Evolutionary conservation across 2,888 invertebrate species (phyloP), one percentile per base, ranked within the genome.

Genomic region (Toxonevra muliebris): DNA sequence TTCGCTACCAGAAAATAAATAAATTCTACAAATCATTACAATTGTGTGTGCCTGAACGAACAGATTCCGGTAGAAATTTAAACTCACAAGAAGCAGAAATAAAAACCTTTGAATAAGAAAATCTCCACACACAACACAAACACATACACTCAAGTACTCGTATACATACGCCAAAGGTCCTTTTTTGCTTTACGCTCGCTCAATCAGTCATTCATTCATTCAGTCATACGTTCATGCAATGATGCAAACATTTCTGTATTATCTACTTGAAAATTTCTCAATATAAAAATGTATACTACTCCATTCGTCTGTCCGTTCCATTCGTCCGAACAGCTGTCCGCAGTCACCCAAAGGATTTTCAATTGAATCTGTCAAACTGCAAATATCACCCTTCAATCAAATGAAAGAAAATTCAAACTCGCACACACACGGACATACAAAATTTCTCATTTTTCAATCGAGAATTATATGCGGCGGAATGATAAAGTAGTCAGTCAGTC

Each of bases 331-430:
- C 9, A 17, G 50, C 45, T 65, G 43, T 60, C 48, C 58, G 45
- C 60, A 63, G 61, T 65, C 69, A 74, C 73, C 75, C 75, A 73
- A 71, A 74, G 74, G 74, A 75, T 72, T 75, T 76, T 77, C 78
- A 76, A 76, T 77, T 76, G 76, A 77, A 77, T 77, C 76, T 77
- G 77, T 78, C 78, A 78, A 78, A 76, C 72, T 70, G 73, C 75
- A 77, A 78, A 78, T 76, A 76, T 77, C 77, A 77, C 71, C 74
- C 76, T 77, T 78, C 78, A 78, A 77, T 78, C 78, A 78, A 76
- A 73, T 55, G 63, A 61, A 64, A 69, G 64, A 69, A 70, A 30
- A 4, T 30, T 30, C 2, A 30, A n/a, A n/a, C n/a, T n/a, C n/a
- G n/a, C n/a, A n/a, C n/a, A n/a, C n/a, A n/a, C n/a, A 30, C 30